phyloP scores from a whole-genome alignment of 2,888 invertebrate species.

The Synanthedon vespiformis region DNA sequence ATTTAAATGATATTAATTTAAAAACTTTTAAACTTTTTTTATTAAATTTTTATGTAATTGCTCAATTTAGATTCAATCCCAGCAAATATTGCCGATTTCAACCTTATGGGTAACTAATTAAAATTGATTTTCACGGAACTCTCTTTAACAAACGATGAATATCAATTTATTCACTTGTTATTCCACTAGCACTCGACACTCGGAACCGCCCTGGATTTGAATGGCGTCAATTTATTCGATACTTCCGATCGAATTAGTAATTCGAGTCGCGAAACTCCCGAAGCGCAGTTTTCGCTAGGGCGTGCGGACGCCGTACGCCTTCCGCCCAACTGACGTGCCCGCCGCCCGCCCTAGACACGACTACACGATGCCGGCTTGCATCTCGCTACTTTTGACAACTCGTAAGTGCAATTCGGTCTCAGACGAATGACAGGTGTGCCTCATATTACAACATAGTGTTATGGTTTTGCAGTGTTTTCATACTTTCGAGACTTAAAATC shows the following conservation, averaged over 20 bases:
- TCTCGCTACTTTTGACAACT: not conserved
- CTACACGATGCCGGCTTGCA: not conserved
- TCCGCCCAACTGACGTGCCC: slow-evolving; percentile 46
- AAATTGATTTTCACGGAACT: too few species aligned
- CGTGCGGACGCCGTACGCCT: slow-evolving; percentile 41
- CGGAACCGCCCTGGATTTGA: not conserved
- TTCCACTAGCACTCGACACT: not conserved
- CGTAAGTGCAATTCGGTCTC: not conserved
- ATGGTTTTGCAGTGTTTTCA: not conserved
- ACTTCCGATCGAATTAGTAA: slow-evolving; percentile 7
- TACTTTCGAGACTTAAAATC: too few species aligned
- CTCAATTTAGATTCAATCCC: too few species aligned
- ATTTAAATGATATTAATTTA: too few species aligned
- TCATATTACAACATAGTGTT: not conserved
- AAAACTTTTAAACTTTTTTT: too few species aligned
- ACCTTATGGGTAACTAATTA: too few species aligned
- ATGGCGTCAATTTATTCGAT: slow-evolving; percentile 3
- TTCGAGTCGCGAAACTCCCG: slow-evolving; percentile 3
- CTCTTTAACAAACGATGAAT: too few species aligned
- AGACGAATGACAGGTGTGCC: not conserved
- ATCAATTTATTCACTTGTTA: not conserved
- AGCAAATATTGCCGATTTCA: too few species aligned
- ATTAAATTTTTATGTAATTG: too few species aligned
- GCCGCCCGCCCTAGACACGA: slow-evolving; percentile 9
- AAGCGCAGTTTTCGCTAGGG: slow-evolving; percentile 3